phyloP scores from a whole-genome alignment of 2,113 vertebrate genomes.

The Ochotona princeps region DNA sequence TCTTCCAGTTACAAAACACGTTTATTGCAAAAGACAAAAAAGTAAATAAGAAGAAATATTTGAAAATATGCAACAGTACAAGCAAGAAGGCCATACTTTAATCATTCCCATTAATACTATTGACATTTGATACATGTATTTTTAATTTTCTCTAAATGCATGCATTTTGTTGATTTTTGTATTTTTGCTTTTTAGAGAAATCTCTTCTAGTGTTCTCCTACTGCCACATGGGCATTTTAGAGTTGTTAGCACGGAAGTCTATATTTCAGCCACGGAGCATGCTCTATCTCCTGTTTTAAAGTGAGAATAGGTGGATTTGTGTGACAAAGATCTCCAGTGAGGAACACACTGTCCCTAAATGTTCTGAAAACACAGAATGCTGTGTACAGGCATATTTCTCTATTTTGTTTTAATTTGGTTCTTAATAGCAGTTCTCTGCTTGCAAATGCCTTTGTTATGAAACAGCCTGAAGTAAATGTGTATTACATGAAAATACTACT shows the following conservation, averaged over 20 bases:
- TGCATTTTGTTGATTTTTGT: slow-evolving; percentile 5
- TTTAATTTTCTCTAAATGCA: not conserved
- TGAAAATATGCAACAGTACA: not conserved
- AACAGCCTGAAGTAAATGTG: slow-evolving; percentile 26
- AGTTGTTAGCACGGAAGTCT: not conserved
- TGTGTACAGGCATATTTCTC: not conserved
- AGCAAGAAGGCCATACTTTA: not conserved
- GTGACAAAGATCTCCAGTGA: not conserved
- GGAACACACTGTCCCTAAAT: not conserved
- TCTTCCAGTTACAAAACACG: not conserved
- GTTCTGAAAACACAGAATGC: not conserved
- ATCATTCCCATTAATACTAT: not conserved
- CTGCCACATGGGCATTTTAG: not conserved
- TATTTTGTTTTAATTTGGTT: slow-evolving; percentile 10
- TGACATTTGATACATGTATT: not conserved
- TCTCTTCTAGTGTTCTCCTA: not conserved
- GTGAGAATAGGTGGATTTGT: not conserved
- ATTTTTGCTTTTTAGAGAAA: not conserved
- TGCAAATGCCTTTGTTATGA: not conserved
- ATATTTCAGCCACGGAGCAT: not conserved
- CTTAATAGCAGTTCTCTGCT: not conserved
- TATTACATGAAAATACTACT: not conserved
- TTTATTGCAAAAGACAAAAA: not conserved
- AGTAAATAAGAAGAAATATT: not conserved
- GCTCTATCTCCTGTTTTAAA: not conserved